Conservation (phyloP, 1,140 invertebrate genomes). For the Pogonomyrmex californicus region DNA sequence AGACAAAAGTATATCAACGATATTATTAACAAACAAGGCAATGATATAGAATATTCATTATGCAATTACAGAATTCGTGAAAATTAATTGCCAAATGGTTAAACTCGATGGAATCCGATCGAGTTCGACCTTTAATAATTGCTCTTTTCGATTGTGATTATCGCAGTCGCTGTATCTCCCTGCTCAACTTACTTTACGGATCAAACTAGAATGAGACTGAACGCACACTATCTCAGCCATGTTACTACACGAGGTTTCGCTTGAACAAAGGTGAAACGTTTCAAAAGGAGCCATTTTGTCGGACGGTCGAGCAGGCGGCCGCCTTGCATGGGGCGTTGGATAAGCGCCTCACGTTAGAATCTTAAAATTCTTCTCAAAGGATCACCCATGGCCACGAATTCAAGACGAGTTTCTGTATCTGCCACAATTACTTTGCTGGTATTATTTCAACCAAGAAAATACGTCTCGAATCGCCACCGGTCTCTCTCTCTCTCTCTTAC, state of each 20-base stretch:
- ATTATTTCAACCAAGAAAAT: not conserved
- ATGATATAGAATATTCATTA: slow-evolving; percentile 42
- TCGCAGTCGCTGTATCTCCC: slow-evolving; percentile 51
- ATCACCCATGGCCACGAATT: slow-evolving; percentile 42
- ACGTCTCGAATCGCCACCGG: not conserved
- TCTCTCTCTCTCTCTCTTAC: slow-evolving; percentile 38
- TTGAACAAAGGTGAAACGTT: slow-evolving; percentile 63
- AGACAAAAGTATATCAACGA: slow-evolving; percentile 66
- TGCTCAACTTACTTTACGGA: not conserved
- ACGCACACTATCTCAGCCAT: slow-evolving; percentile 3
- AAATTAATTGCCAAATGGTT: slow-evolving; percentile 49
- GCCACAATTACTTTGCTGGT: slow-evolving; percentile 62
- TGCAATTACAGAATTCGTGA: slow-evolving; percentile 22
- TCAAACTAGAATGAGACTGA: slow-evolving; percentile 1
- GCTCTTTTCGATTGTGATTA: slow-evolving; percentile 1
- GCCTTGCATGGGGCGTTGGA: slow-evolving; percentile 2
- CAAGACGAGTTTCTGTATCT: slow-evolving; percentile 39
- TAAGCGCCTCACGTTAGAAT: slow-evolving; percentile 63
- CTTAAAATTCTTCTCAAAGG: slow-evolving; percentile 65
- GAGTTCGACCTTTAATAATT: not conserved
- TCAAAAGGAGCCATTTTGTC: slow-evolving; percentile 68
- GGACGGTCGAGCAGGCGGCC: slow-evolving; percentile 30
- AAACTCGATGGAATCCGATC: slow-evolving; percentile 8
- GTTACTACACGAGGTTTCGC: not conserved
- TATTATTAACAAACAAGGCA: slow-evolving; percentile 53